Percentiles rank a stretch among this genome's conserved stretches.
phyloP scores from a whole-genome alignment of 2,113 vertebrate species.

The Hippolais icterina region DNA sequence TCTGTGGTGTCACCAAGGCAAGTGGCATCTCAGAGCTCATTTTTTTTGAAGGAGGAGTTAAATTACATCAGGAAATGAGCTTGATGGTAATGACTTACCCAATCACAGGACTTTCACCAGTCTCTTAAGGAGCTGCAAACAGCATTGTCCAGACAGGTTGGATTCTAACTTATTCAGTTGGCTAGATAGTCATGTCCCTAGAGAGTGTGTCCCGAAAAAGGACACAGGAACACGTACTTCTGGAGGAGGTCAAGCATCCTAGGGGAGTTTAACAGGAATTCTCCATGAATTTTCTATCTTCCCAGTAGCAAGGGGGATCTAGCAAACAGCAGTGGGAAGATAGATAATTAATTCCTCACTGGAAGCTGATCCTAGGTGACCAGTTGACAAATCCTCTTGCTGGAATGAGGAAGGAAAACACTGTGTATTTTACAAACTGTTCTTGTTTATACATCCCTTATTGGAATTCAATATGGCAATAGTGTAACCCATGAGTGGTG shows the following conservation, averaged over 20 bases:
- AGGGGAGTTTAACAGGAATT: neutral
- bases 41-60: neutral
- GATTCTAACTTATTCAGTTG: neutral
- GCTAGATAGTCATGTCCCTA: neutral
- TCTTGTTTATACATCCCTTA: neutral
- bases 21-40: neutral
- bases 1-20: neutral
- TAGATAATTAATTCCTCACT: neutral
- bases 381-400: neutral
- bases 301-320: neutral
- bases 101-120: neutral
- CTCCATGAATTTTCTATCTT: neutral
- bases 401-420: neutral
- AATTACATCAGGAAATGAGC: neutral
- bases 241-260: neutral
- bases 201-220: neutral
- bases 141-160: neutral
- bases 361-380: neutral
- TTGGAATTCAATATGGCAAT: neutral
- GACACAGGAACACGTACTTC: neutral
- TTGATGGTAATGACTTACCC: neutral
- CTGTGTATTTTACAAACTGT: neutral
- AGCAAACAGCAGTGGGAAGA: neutral
- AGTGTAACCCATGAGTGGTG: neutral
- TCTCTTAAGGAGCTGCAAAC: neutral